phyloP scores from a whole-genome alignment of 2,113 vertebrate species.

The Podarcis cretensis region DNA sequence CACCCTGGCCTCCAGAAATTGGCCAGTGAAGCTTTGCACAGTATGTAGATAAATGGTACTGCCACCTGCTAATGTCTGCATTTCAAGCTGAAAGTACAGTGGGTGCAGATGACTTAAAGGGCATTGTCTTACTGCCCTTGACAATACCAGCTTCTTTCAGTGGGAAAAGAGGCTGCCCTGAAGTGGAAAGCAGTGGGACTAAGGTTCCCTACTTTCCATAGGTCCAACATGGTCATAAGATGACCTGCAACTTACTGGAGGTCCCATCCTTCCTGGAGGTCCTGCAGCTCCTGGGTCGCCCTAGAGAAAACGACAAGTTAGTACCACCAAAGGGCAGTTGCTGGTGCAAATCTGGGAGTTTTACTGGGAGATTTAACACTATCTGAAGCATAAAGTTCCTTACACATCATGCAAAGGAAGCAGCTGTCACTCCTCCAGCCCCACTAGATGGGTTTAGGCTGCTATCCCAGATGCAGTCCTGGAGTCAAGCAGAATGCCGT shows the following conservation, averaged over 20 bases:
- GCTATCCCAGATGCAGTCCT: neutral
- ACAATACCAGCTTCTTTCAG: neutral
- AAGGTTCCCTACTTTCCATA: neutral
- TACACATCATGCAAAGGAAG: neutral
- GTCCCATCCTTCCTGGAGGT: conserved; percentile 86
- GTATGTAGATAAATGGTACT: neutral
- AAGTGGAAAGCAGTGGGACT: too few species aligned
- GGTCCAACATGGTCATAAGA: neutral
- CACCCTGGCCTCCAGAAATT: too few species aligned
- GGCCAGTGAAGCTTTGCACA: neutral
- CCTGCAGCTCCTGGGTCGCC: conserved; percentile 87
- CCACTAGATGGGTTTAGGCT: too few species aligned
- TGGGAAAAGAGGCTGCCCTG: too few species aligned
- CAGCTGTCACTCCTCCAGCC: neutral
- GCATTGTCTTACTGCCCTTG: neutral
- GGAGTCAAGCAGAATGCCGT: neutral
- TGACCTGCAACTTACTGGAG: conserved; percentile 80
- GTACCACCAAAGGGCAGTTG: neutral
- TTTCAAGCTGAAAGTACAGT: neutral
- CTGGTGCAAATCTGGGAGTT: neutral
- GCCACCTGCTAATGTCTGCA: neutral
- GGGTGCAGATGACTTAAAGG: neutral
- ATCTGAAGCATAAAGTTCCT: neutral
- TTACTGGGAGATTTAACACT: too few species aligned
- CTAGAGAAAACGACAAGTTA: conserved; percentile 68